Conservation (phyloP, 1,140 invertebrate species). For the Caenorhabditis brenneri region DNA sequence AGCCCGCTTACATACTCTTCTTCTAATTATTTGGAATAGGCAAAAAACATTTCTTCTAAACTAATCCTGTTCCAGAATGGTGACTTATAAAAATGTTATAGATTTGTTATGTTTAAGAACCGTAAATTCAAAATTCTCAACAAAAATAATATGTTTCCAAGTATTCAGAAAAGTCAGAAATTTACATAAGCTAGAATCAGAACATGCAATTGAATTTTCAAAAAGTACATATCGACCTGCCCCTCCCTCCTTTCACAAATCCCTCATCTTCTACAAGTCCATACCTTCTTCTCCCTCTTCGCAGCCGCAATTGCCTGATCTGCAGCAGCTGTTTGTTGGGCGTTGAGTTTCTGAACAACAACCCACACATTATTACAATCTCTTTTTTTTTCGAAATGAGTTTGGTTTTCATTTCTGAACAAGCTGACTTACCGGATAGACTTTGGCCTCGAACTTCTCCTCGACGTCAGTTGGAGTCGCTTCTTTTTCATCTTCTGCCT, state of each 20-base stretch:
- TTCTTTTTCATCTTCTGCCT: conserved; percentile 13
- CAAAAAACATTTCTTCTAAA: too few species aligned
- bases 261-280: not conserved
- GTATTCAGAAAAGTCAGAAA: too few species aligned
- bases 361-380: conserved; percentile 27
- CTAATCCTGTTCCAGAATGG: too few species aligned
- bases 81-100: too few species aligned
- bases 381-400: conserved; percentile 36
- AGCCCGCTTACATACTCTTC: too few species aligned
- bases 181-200: too few species aligned
- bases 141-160: too few species aligned
- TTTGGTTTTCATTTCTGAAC: not conserved
- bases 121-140: too few species aligned
- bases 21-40: too few species aligned
- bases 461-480: conserved; percentile 28
- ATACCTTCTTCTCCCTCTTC: conserved; percentile 25
- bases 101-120: too few species aligned
- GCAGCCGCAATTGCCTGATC: conserved; percentile 33
- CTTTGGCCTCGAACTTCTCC: conserved; percentile 47
- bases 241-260: not conserved
- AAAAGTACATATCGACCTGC: not conserved
- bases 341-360: conserved; percentile 37
- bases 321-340: conserved; percentile 28
- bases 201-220: too few species aligned
- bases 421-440: conserved; percentile 55